Base-by-base conservation (phyloP, 92 coral and sea anemone genomes). In the Zoanthus gigantus region DNA sequence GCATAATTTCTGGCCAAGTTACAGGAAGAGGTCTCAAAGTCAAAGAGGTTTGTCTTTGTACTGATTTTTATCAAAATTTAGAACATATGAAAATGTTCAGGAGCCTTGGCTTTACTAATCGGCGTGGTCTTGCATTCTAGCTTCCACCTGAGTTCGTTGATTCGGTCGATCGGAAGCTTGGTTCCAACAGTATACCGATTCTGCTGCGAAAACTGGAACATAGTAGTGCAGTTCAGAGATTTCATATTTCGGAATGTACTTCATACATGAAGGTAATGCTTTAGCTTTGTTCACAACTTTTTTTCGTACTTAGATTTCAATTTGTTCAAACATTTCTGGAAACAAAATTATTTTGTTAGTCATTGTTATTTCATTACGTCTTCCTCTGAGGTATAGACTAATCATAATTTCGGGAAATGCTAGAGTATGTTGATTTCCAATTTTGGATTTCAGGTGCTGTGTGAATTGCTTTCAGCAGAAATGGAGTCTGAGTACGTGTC, bases 101-200 rank as follows among this genome's bases (percentile, higher is more conserved):
- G 6, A 34, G 30, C 23, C 9, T 2, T 30, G 10, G 32, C 9
- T 14, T 31, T 53, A 15, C 68, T 56, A n/a, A 76, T 3, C 30
- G 48, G 32, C 14, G n/a, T 37, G 8, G 54, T 68, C 78, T 85
- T 71, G 47, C 60, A 15, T 83, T 65, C 14, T 72, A 97, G 99
- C 81, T 95, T 66, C 94, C 98, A 7, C 78, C 85, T 68, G 92
- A 80, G 37, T 97, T 97, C 86, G 83, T 97, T 34, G 91, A 91
- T 82, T 77, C 72, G 5, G 94, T 94, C 28, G 99, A 97, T 92
- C 92, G 91, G 14, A 95, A 98, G 30, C 87, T 97, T 77, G 91
- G 87, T 6, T 87, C 93, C 78, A 91, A 92, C 76, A 95, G 89
- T 61, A 92, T 97, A 47, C 98, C 99, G 30, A 74, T 69, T 30